These are phyloP conservation scores for Magallana gigas DNA, from an alignment of 1,140 invertebrate species.

Conservation along the genomic window DNA sequence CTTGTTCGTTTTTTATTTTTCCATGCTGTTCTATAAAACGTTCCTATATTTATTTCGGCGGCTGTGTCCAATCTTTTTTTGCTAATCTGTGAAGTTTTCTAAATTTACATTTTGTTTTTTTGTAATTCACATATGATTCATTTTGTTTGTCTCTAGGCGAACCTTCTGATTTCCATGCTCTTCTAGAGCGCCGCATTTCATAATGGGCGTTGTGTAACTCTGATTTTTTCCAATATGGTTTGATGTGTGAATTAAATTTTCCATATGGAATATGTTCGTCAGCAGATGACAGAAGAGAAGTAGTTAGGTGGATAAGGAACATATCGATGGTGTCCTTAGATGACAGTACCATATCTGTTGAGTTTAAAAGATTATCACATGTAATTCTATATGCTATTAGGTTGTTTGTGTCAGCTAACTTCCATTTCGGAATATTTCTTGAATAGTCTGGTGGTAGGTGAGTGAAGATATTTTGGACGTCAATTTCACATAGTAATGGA, in stretches of 20 bases:
- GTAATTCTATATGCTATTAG: neutral
- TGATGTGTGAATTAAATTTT: neutral
- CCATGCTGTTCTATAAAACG: neutral
- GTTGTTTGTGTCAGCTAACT: neutral
- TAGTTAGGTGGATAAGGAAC: neutral
- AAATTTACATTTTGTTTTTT: neutral
- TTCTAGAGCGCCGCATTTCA: neutral
- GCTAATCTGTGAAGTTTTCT: slow-evolving; percentile 10
- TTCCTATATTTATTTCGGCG: neutral
- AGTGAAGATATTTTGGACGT: no score
- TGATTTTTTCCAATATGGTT: neutral
- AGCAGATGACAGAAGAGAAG: neutral
- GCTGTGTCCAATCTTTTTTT: neutral
- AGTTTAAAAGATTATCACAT: neutral
- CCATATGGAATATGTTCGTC: neutral
- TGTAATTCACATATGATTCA: neutral
- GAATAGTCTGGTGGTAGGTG: no score
- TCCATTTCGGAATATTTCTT: neutral
- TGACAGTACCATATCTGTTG: neutral
- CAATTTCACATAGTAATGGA: neutral
- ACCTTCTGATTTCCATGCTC: neutral
- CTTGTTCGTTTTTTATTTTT: neutral
- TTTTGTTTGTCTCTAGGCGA: neutral
- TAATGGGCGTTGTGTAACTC: neutral
- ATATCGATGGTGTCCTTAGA: neutral